phyloP scores from a whole-genome alignment of 64 coral and sea anemone genomes.

The Acropora yongei region DNA sequence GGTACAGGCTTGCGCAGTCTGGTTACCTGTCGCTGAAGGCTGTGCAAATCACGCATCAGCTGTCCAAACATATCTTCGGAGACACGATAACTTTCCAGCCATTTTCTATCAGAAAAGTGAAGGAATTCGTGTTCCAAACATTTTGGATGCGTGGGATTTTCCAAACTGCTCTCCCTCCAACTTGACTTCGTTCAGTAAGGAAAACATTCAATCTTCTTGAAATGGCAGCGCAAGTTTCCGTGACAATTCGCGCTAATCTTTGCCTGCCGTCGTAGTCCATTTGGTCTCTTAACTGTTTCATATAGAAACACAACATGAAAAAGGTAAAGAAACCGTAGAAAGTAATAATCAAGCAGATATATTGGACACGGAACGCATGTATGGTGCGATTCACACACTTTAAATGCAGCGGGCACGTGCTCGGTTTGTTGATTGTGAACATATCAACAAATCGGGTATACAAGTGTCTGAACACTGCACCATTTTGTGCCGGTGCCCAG shows the following conservation, averaged over 20 bases:
- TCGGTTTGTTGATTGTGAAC: not conserved
- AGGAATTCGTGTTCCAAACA: conserved; percentile 60
- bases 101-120: conserved; percentile 61
- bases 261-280: not conserved
- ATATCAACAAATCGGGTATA: not conserved
- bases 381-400: not conserved
- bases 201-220: conserved; percentile 18
- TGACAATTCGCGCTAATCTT: conserved; percentile 43
- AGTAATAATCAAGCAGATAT: not conserved
- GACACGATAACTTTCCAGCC: conserved; percentile 60
- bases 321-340: conserved; percentile 30
- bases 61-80: conserved; percentile 47
- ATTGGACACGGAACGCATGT: not conserved
- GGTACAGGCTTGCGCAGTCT: conserved; percentile 57
- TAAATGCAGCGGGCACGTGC: not conserved
- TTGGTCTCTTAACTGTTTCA: conserved; percentile 27
- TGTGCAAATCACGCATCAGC: conserved; percentile 22
- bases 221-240: conserved; percentile 21
- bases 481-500: not conserved
- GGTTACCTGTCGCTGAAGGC: conserved; percentile 21
- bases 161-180: conserved; percentile 16
- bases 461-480: not conserved
- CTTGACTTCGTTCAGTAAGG: conserved; percentile 20
- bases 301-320: conserved; percentile 13
- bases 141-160: conserved; percentile 11